Evolutionary conservation across 1,140 invertebrate genomes (phyloP), one percentile per base, ranked within the genome.

Genomic region (Megathymus violae): DNA sequence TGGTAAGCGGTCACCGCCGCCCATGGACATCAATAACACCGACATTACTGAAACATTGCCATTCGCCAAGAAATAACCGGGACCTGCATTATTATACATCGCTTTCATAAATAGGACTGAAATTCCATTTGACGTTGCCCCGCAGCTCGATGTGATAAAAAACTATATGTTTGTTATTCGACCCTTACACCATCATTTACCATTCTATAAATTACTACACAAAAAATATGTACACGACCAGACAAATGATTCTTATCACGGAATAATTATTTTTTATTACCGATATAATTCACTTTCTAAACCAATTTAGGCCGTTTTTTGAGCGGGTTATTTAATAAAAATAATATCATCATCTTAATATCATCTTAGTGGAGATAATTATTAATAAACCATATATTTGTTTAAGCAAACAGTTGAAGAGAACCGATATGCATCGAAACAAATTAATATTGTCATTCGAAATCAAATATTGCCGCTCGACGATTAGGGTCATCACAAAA

Each of bases 401-500:
- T 27, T 41, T 56, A 43, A 54, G 9, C 38, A 46, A 58, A 58
- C 10, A n/a, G 1, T 19, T 19, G 10, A 31, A 6, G 15, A 50
- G 1, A 17, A 9, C 27, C 15, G 4, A 36, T 7, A 9, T n/a
- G 10, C 6, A 1, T 3, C 27, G 9, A 19, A 36, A 59, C 47
- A 59, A 59, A 47, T 47, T 38, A 17, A 36, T 17, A 47, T 59
- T 38, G 56, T 59, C 43, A 47, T 19, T 50, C 43, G 22, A 34
- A 59, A n/a, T 59, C 56, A 58, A 59, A 50, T 36, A 50, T n/a
- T 50, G 22, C 31, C 17, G 11, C 22, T 6, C 40, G 19, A 31
- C 15, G 40, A 58, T 58, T 58, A 46, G 25, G 40, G 25, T 58
- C 7, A 15, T n/a, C 15, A 14, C 15, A 59, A 59, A 59, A 7